A percentile compares a stretch with the other conserved stretches of the same genome.
Evolutionary conservation across 1,140 invertebrate genomes (phyloP).

Genomic region (Octopus sinensis): DNA sequence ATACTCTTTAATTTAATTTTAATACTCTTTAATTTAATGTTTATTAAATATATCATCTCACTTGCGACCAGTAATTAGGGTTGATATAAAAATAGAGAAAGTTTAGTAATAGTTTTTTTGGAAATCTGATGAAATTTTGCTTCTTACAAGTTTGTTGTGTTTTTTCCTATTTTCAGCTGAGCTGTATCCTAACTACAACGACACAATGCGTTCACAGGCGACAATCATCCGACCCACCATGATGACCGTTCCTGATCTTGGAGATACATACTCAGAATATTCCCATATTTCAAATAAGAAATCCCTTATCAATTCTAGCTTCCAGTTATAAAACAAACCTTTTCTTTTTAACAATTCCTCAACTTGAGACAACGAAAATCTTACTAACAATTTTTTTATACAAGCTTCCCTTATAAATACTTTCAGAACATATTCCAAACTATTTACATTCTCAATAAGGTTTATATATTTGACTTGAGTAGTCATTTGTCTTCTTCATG

Average conservation of each 20-base stretch:
- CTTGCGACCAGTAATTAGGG: not conserved
- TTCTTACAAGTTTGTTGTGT: not conserved
- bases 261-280: slow-evolving; percentile 39
- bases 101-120: not conserved
- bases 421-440: no score
- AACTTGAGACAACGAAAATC: no score
- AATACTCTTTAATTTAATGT: no score
- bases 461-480: no score
- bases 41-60: not conserved
- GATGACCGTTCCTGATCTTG: slow-evolving; percentile 38
- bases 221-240: slow-evolving; percentile 44
- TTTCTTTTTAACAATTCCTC: no score
- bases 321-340: slow-evolving; percentile 29
- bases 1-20: no score
- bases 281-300: slow-evolving; percentile 35
- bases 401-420: no score
- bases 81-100: not conserved
- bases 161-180: slow-evolving; percentile 39
- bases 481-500: no score
- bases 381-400: no score
- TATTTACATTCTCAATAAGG: no score
- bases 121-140: not conserved
- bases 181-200: slow-evolving; percentile 39
- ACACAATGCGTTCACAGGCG: slow-evolving; percentile 44
- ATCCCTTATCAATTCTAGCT: slow-evolving; percentile 20